Conservation (phyloP, 2,113 vertebrate genomes). For the Salvelinus alpinus region DNA sequence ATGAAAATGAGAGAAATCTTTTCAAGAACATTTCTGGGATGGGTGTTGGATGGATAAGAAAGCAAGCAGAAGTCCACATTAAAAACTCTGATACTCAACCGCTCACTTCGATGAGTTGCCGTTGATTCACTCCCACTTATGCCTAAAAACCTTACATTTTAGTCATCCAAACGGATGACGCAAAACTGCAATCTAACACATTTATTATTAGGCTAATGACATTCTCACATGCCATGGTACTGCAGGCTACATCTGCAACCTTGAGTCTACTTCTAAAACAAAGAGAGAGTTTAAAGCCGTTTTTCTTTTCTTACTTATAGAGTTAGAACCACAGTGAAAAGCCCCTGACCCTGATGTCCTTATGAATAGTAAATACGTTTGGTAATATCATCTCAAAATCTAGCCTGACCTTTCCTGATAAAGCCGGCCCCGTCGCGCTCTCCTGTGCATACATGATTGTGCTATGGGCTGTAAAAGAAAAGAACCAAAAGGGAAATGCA, state of each 20-base stretch:
- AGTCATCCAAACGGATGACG: not conserved
- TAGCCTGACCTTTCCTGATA: conserved; percentile 7
- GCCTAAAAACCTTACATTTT: not conserved
- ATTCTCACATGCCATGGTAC: not conserved
- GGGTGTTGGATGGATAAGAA: not conserved
- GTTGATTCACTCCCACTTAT: too few species aligned
- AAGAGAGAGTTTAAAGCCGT: not conserved
- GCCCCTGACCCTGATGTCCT: conserved; percentile 1
- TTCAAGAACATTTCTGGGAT: not conserved
- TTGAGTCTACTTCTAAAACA: not conserved
- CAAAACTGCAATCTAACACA: not conserved
- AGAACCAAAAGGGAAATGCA: conserved; percentile 20
- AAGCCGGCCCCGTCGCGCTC: not conserved
- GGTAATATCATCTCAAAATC: conserved; percentile 9
- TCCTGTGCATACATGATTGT: conserved; percentile 6
- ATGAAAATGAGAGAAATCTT: not conserved
- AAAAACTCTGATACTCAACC: not conserved
- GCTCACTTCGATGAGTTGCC: not conserved
- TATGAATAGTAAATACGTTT: conserved; percentile 14
- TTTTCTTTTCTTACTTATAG: too few species aligned
- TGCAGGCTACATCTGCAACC: not conserved
- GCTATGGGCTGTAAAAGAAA: not conserved
- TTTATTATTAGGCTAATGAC: not conserved
- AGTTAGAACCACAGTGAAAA: not conserved
- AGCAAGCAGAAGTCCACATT: not conserved